Evolutionary conservation across 1,140 invertebrate species (phyloP).

Genomic region (Dendroctonus ponderosae): DNA sequence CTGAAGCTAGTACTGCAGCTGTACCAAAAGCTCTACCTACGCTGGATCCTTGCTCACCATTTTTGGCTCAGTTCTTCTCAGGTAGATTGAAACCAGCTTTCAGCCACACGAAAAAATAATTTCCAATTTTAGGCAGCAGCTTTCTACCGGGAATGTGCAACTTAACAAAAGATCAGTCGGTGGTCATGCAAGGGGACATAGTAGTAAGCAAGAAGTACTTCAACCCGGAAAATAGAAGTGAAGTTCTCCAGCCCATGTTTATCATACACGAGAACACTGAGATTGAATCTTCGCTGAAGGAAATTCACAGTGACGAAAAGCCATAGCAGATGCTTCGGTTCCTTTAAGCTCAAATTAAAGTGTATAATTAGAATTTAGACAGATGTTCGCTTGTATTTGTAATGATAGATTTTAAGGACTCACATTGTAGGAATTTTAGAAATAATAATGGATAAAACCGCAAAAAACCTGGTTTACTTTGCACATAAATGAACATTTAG

Average conservation of each 20-base stretch:
- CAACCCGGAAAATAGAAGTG: background rate
- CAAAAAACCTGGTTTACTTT: no score
- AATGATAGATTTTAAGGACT: no score
- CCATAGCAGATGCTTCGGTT: no score
- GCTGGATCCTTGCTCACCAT: constrained; percentile 11
- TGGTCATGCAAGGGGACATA: constrained; percentile 19
- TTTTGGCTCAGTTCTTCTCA: constrained; percentile 13
- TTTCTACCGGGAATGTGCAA: constrained; percentile 8
- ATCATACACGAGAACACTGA: constrained; percentile 16
- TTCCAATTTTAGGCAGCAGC: constrained; percentile 8
- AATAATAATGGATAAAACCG: no score
- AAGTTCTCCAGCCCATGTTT: constrained; percentile 8
- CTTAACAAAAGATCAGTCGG: constrained; percentile 13
- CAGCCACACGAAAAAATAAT: background rate
- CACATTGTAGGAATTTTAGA: no score
- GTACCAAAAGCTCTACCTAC: background rate
- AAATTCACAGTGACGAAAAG: no score
- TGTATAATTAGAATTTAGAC: no score
- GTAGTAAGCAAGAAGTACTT: constrained; percentile 13
- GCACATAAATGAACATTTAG: no score
- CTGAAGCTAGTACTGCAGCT: background rate
- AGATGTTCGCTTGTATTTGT: no score
- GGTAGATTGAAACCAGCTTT: constrained; percentile 8
- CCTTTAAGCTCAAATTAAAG: no score
- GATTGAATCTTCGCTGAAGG: background rate